phyloP scores from a whole-genome alignment of 2,888 invertebrate genomes.

The Drosophila dives region DNA sequence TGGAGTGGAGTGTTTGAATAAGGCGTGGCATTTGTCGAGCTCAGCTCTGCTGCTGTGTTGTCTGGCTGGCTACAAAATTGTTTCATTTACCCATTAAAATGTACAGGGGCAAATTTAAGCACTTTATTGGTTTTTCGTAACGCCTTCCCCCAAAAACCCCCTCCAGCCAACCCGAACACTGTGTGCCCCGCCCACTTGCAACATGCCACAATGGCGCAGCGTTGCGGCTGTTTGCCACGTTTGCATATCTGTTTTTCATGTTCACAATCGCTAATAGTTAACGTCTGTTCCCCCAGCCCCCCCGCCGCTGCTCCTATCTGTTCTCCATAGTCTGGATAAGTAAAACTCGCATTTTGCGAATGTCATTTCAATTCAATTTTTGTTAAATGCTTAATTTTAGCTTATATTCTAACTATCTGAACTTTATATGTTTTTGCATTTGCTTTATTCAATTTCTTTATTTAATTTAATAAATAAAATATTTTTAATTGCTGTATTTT shows the following conservation, averaged over 20 bases:
- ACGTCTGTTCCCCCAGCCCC: constrained; percentile 37
- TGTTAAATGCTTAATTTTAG: background rate
- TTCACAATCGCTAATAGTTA: constrained; percentile 74
- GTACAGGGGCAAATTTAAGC: constrained; percentile 72
- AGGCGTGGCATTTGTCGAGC: constrained; percentile 24
- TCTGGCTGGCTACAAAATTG: constrained; percentile 54
- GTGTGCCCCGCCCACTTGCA: constrained; percentile 12
- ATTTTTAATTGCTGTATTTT: rapidly evolving
- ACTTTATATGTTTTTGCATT: background rate
- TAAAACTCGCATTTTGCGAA: constrained; percentile 4
- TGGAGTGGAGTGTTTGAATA: background rate
- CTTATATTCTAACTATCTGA: background rate
- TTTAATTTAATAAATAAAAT: no score
- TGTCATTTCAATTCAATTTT: constrained; percentile 5
- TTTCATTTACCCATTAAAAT: constrained; percentile 77
- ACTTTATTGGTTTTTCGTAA: constrained; percentile 70
- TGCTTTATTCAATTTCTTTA: background rate
- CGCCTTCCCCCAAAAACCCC: constrained; percentile 19
- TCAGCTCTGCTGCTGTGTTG: constrained; percentile 20
- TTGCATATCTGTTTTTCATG: constrained; percentile 76
- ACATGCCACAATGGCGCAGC: constrained; percentile 31
- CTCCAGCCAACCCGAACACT: no score
- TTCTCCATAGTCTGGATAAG: constrained; percentile 1
- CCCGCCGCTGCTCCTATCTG: background rate
- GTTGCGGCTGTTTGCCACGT: constrained; percentile 74